A percentile compares a stretch with the other conserved stretches of the same genome.
phyloP scores from a whole-genome alignment of 2,113 vertebrate genomes.

The Mesocricetus auratus region DNA sequence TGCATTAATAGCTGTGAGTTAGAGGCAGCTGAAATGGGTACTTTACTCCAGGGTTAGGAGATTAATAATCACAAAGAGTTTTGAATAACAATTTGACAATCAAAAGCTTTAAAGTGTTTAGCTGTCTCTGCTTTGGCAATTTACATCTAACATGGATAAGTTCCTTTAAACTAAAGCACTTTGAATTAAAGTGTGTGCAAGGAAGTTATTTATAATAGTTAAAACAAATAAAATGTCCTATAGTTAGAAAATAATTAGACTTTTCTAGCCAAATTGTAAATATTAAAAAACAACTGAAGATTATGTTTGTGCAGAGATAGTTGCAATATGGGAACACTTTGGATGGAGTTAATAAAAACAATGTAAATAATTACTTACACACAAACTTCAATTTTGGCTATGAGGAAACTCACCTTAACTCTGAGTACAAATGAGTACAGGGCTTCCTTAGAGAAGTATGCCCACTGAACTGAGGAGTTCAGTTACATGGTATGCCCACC shows the following conservation, averaged over 20 bases:
- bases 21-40: background rate
- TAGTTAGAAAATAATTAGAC: slow-evolving; percentile 20
- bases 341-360: background rate
- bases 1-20: background rate
- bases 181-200: background rate
- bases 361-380: background rate
- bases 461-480: no score
- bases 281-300: background rate
- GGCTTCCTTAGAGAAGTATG: background rate
- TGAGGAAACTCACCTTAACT: no score
- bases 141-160: slow-evolving; percentile 24
- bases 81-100: slow-evolving; percentile 21
- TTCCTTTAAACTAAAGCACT: slow-evolving; percentile 23
- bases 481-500: background rate
- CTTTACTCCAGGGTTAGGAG: background rate
- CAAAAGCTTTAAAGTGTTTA: background rate
- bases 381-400: background rate
- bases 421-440: background rate
- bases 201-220: background rate
- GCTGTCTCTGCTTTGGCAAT: background rate
- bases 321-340: background rate
- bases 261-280: background rate
- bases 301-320: background rate
- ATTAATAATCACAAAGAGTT: background rate
- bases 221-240: background rate